Base-by-base conservation (phyloP, 2,797 vertebrate genomes). In the Anguilla marmorata region DNA sequence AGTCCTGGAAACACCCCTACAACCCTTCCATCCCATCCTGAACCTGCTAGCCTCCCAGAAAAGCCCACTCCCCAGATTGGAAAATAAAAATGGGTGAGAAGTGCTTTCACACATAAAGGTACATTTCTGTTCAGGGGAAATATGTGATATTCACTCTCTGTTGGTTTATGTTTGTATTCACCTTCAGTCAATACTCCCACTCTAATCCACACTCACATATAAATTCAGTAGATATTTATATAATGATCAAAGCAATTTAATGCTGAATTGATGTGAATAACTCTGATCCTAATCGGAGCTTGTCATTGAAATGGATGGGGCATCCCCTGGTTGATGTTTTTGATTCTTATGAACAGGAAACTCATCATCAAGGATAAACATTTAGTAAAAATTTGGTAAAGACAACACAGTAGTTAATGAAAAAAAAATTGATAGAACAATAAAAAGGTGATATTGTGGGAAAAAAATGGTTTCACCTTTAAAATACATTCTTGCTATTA, bases 21-120 rank as follows among this genome's bases (percentile, higher is more conserved):
- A 41, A 27, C 80, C 80, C 58, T 60, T 69, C 63, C 7, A 84
- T 48, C 27, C n/a, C 66, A 58, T 37, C 45, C 48, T 6, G 76
- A 41, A 33, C 12, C 41, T 54, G 21, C 52, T 56, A 16, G 16
- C 52, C 33, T 30, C 52, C 37, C 74, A 76, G 74, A 76, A 33
- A 85, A 1, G 52, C 41, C 37, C 74, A 60, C 33, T 60, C 54
- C 56, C 72, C n/a, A 85, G 84, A 85, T 54, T 30, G 69, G 69
- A 72, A 85, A 24, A 33, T 76, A 5, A 19, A 19, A 16, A 76
- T 76, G 74, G 30, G 9, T 33, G 6, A 72, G n/a, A 33, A 72
- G 8, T 72, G 27, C 6, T 27, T 72, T 27, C 8, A 72, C n/a
- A 72, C 27, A 30, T 72, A 30, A 33, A 37, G 33, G 37, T 37